Percentiles rank a stretch among this genome's conserved stretches.
Evolutionary conservation across 1,140 invertebrate species (phyloP).

Genomic region (Choristoneura fumiferana): DNA sequence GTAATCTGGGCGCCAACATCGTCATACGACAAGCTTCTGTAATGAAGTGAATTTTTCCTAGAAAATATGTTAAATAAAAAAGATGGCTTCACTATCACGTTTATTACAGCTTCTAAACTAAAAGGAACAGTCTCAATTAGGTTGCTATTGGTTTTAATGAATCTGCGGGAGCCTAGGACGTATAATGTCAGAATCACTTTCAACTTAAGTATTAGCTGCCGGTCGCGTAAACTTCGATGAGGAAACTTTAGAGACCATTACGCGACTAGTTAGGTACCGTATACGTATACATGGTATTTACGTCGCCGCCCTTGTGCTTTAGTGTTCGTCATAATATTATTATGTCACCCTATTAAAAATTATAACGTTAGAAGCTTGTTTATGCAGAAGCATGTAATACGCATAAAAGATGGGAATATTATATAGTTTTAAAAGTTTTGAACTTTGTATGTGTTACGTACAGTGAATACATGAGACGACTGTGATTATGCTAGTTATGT

Average conservation of each 20-base stretch:
- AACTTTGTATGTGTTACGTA: too few species aligned
- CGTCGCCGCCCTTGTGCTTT: conserved; percentile 7
- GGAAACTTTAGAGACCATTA: conserved; percentile 48
- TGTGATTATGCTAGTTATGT: too few species aligned
- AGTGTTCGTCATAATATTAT: conserved; percentile 10
- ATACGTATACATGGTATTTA: neutral
- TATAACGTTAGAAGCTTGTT: neutral
- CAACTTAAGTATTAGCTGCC: conserved; percentile 43
- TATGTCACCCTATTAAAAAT: conserved; percentile 7
- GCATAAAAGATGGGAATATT: too few species aligned
- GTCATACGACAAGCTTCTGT: too few species aligned
- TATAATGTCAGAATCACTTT: conserved; percentile 33
- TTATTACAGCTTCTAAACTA: too few species aligned
- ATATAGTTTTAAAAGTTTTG: too few species aligned
- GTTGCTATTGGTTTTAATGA: neutral
- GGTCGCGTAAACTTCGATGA: conserved; percentile 54
- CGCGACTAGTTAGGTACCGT: conserved; percentile 12
- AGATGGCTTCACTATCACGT: neutral
- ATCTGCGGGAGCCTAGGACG: conserved; percentile 22
- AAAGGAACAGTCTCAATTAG: too few species aligned
- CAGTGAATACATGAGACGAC: too few species aligned
- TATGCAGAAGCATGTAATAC: too few species aligned
- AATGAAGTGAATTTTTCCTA: too few species aligned
- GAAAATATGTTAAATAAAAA: too few species aligned
- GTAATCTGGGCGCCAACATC: too few species aligned